A percentile compares a stretch with the other conserved stretches of the same genome.
Evolutionary conservation across 2,113 vertebrate genomes (phyloP).

Genomic region (Sigmodon hispidus): DNA sequence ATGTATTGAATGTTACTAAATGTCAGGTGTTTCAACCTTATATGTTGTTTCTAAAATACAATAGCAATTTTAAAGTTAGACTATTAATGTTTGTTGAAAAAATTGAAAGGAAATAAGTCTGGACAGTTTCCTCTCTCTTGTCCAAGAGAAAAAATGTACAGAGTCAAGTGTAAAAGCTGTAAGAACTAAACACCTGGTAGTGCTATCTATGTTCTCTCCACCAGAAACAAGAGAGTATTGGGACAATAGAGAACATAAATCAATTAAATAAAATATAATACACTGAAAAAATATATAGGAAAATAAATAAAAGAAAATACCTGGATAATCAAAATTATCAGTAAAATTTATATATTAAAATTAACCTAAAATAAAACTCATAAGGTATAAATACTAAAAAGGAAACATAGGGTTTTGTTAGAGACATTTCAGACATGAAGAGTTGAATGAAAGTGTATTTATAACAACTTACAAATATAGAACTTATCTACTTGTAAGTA

Average conservation of each 20-base stretch:
- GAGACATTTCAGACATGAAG: not conserved
- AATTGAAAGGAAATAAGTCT: not conserved
- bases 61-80: not conserved
- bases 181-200: not conserved
- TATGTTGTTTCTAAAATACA: not conserved
- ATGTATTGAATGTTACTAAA: not conserved
- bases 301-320: constrained; percentile 9
- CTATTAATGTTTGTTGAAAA: not conserved
- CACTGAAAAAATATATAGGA: not conserved
- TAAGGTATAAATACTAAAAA: not conserved
- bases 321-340: not conserved
- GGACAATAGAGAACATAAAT: not conserved
- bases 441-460: not conserved
- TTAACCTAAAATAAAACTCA: not conserved
- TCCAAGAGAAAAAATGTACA: not conserved
- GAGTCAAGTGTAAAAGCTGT: not conserved
- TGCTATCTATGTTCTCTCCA: not conserved
- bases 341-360: not conserved
- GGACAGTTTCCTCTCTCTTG: not conserved
- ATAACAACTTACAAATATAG: not conserved
- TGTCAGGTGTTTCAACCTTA: not conserved
- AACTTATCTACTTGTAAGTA: not conserved
- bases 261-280: not conserved
- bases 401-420: not conserved
- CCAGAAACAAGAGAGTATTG: not conserved